Evolutionary conservation across 2,113 vertebrate genomes (phyloP).

Genomic region (Anarrhichthys ocellatus): DNA sequence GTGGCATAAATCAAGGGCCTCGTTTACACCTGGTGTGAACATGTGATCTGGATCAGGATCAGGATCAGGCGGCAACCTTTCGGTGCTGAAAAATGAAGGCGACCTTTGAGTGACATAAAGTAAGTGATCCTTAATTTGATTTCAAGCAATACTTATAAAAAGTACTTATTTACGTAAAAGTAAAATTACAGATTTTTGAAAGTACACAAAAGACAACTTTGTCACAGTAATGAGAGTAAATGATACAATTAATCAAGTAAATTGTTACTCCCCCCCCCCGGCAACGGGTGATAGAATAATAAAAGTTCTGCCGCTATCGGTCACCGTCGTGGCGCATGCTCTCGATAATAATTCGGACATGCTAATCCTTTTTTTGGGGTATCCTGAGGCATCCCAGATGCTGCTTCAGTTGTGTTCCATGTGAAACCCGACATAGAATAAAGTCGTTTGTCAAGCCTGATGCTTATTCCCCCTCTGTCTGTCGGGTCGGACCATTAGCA

Average conservation of each 20-base stretch:
- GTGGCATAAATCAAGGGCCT: background rate
- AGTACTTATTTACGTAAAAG: background rate
- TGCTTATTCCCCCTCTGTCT: background rate
- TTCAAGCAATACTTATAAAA: background rate
- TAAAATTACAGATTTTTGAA: background rate
- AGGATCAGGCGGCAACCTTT: background rate
- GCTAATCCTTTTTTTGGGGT: background rate
- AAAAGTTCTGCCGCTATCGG: background rate
- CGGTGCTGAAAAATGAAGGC: background rate
- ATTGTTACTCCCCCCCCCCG: background rate
- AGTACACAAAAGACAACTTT: background rate
- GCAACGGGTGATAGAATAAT: background rate
- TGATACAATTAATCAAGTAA: background rate
- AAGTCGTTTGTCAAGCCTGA: background rate
- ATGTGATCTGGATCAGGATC: slow-evolving; percentile 3
- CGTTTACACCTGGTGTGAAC: slow-evolving; percentile 13
- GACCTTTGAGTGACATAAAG: background rate
- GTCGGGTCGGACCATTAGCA: background rate
- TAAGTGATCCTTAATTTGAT: background rate
- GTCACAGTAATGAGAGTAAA: background rate
- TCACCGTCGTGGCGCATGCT: background rate
- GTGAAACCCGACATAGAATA: background rate
- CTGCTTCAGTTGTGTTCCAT: background rate
- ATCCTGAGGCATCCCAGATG: background rate
- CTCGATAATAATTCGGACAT: background rate